Conservation (phyloP, 2,113 vertebrate genomes). For the Accipiter virgatus region DNA sequence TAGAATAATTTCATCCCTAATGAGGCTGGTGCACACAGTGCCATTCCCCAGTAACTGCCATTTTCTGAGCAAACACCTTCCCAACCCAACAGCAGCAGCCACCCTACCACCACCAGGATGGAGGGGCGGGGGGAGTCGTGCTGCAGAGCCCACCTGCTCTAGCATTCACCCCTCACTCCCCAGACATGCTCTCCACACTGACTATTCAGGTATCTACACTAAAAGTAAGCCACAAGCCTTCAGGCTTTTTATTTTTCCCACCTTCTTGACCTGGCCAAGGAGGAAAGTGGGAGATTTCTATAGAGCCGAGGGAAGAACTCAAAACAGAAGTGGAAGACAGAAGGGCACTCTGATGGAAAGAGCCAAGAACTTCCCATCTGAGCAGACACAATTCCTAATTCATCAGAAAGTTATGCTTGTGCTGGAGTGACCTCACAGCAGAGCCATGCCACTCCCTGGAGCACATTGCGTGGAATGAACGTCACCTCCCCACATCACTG, state of each 20-base stretch:
- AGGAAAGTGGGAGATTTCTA: background rate
- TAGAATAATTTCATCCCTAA: background rate
- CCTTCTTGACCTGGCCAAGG: background rate
- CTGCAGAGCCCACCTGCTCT: background rate
- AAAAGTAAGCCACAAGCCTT: background rate
- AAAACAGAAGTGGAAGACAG: background rate
- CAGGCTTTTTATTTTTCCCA: background rate
- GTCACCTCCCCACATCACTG: background rate
- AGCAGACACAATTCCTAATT: background rate
- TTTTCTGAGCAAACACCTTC: background rate
- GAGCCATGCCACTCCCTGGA: background rate
- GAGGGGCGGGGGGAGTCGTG: rapidly evolving
- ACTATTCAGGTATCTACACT: background rate
- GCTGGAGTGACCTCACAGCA: background rate
- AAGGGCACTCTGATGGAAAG: background rate
- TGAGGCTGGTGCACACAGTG: background rate
- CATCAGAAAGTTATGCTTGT: background rate
- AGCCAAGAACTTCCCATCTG: background rate
- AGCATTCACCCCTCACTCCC: background rate
- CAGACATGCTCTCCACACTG: background rate
- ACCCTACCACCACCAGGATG: background rate
- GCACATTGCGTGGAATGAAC: rapidly evolving
- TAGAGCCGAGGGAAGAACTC: background rate
- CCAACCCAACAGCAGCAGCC: background rate
- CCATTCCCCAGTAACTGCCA: background rate